These are phyloP conservation scores for Psix sp. DNA, from an alignment of 1,140 invertebrate species.

Conservation along the genomic window DNA sequence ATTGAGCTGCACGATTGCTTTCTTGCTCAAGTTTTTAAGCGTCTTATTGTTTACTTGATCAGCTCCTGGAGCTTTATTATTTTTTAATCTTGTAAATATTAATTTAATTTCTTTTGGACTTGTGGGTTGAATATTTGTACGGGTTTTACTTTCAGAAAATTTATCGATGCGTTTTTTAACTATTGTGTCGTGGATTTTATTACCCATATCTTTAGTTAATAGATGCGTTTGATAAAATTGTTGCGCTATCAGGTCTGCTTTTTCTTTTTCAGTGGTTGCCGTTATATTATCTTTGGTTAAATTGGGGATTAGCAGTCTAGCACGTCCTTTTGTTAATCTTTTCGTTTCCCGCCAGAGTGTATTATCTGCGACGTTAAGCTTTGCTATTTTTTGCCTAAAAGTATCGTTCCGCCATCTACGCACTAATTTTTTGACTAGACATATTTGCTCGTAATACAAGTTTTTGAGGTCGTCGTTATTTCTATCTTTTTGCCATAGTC, in stretches of 20 bases:
- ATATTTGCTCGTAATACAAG: too few relatives aligned
- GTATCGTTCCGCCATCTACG: too few relatives aligned
- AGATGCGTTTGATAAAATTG: constrained; percentile 2
- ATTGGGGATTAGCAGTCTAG: background rate
- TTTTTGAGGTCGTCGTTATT: too few relatives aligned
- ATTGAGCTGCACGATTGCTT: constrained; percentile 56
- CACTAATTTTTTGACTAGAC: too few relatives aligned
- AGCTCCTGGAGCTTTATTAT: constrained; percentile 63
- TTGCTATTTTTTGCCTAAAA: too few relatives aligned
- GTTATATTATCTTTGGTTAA: background rate
- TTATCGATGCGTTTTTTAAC: constrained; percentile 3
- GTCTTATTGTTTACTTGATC: constrained; percentile 64
- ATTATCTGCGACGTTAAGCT: background rate
- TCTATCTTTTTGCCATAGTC: background rate
- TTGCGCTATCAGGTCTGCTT: background rate
- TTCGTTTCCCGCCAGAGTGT: background rate
- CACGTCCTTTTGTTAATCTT: background rate
- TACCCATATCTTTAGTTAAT: constrained; percentile 18
- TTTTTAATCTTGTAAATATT: constrained; percentile 29
- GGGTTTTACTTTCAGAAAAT: constrained; percentile 11
- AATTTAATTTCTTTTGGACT: constrained; percentile 21
- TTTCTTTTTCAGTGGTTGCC: background rate
- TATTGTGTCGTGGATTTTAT: too few relatives aligned
- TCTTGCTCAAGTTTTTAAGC: constrained; percentile 62
- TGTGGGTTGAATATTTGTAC: constrained; percentile 11